These are phyloP conservation scores for Leptoclinus maculatus DNA, from an alignment of 2,797 vertebrate species.

Conservation along the genomic window DNA sequence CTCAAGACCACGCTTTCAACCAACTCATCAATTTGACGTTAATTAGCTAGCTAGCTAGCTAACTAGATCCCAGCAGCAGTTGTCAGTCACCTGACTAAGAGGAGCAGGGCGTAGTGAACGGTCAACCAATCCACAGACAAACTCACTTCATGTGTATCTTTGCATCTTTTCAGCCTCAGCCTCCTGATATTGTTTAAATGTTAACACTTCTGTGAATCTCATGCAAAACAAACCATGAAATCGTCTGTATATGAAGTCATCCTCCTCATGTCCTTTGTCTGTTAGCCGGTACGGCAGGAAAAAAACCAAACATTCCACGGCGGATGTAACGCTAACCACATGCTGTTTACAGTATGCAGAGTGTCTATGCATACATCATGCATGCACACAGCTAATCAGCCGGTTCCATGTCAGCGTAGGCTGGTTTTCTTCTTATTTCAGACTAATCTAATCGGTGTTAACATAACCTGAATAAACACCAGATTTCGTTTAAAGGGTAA, in stretches of 20 bases:
- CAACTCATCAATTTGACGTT: background rate
- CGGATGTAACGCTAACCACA: conserved; percentile 9
- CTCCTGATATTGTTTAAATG: background rate
- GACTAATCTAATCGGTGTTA: background rate
- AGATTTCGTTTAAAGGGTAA: conserved; percentile 1
- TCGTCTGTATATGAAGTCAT: background rate
- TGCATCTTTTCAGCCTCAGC: background rate
- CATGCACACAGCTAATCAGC: background rate
- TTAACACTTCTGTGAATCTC: background rate
- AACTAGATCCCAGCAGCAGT: too few species aligned
- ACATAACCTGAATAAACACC: background rate
- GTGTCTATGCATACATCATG: background rate
- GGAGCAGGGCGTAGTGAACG: background rate
- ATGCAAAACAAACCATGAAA: background rate
- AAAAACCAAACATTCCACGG: background rate
- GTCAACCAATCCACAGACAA: background rate
- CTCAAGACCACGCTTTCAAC: background rate
- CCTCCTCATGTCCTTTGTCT: background rate
- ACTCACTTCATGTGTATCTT: background rate
- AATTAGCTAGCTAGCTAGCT: too few species aligned
- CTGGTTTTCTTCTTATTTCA: background rate
- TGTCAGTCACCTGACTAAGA: background rate
- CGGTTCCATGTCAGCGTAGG: background rate
- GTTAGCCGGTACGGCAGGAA: background rate
- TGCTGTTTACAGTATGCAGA: conserved; percentile 15